Base-by-base conservation (phyloP, 2,113 vertebrate genomes). In the Platichthys stellatus region DNA sequence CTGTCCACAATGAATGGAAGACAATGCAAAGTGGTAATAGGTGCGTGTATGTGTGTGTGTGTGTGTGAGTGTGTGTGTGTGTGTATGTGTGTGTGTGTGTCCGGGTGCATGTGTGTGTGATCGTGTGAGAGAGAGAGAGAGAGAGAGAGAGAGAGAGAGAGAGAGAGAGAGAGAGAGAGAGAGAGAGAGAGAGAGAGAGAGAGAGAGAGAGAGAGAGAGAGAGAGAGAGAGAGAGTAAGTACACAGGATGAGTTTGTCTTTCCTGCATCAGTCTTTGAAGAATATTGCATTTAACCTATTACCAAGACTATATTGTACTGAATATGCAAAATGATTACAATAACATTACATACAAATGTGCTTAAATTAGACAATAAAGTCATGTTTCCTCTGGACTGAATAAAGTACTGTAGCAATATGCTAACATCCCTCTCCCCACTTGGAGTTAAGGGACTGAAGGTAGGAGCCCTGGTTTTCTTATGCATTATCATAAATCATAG, bases 401-500 rank as follows among this genome's bases (percentile, higher is more conserved):
- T 47, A 91, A 82, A 62, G 67, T 11, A 66, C 69, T 69, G 15
- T 35, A 67, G 80, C 56, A 80, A 72, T 82, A 87, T 88, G 80
- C 85, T 85, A 80, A 90, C 86, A 77, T 83, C 69, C 51, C 70
- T 74, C 85, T 76, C 82, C 90, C 83, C 80, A 80, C 69, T 83
- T 88, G 86, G 86, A 81, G 86, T 84, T 78, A 75, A 84, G 77
- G 75, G 86, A 89, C 84, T 81, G 28, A 71, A 79, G 81, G 73
- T 91, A 80, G 83, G 76, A 78, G 72, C 72, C 82, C 61, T 87
- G 81, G 87, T 90, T 91, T 86, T 91, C 83, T 89, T 90, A 84
- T 91, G 84, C 84, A 93, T 95, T 93, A 93, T 93, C 92, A 95
- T 94, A 94, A 94, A 95, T 93, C 93, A 93, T 93, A 90, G 92